A percentile compares a stretch with the other conserved stretches of the same genome.
These are phyloP conservation scores for Triplophysa rosa DNA, from an alignment of 2,113 vertebrate genomes.

Conservation along the genomic window DNA sequence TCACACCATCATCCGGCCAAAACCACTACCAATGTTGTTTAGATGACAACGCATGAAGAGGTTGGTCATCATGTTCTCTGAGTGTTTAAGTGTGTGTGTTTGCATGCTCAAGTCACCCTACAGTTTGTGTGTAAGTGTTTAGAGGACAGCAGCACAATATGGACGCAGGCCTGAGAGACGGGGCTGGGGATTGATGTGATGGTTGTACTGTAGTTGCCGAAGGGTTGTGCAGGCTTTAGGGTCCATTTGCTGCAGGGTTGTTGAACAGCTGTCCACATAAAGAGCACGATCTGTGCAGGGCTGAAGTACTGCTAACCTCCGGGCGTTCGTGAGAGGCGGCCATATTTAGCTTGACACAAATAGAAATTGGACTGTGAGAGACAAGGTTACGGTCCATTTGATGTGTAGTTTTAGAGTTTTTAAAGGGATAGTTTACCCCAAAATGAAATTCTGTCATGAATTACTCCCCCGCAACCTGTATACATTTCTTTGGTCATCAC, in stretches of 20 bases:
- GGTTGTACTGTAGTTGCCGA: not conserved
- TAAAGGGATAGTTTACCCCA: too few species aligned
- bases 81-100: slow-evolving; percentile 50
- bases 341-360: not conserved
- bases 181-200: slow-evolving; percentile 59
- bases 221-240: slow-evolving; percentile 20
- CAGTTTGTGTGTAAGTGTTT: slow-evolving; percentile 39
- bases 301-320: slow-evolving; percentile 3
- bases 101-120: slow-evolving; percentile 17
- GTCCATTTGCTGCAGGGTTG: slow-evolving; percentile 5
- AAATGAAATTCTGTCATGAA: too few species aligned
- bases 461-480: too few species aligned
- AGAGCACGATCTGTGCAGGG: not conserved
- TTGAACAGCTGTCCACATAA: slow-evolving; percentile 26
- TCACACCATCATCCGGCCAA: slow-evolving; percentile 13
- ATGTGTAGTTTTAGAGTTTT: not conserved
- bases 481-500: too few species aligned
- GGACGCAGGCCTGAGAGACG: not conserved
- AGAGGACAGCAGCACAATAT: slow-evolving; percentile 20
- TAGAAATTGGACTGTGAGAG: not conserved
- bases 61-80: slow-evolving; percentile 34
- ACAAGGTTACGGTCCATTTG: not conserved
- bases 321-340: not conserved
- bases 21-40: slow-evolving; percentile 17
- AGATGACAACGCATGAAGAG: slow-evolving; percentile 10